Conservation (phyloP, 2,888 invertebrate genomes). For the Ellobium chinense region DNA sequence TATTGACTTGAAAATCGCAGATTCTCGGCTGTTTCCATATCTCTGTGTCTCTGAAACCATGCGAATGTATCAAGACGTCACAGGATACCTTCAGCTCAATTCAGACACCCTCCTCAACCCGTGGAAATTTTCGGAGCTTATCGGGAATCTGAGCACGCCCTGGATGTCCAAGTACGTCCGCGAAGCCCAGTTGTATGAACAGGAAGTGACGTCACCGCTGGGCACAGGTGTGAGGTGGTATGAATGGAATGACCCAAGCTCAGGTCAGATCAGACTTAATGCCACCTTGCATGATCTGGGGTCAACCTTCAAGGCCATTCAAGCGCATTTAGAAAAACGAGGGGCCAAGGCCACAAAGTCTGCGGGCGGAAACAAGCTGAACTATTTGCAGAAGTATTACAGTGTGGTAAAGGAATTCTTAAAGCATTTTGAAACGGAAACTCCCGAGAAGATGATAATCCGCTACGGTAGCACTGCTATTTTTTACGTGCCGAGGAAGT, state of each 20-base stretch:
- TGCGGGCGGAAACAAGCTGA: neutral
- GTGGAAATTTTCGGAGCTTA: neutral
- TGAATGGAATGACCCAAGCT: neutral
- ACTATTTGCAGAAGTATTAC: neutral
- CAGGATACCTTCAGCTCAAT: neutral
- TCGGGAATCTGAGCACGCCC: neutral
- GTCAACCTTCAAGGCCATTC: neutral
- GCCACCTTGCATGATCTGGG: neutral
- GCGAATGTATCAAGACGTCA: neutral
- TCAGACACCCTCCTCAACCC: slow-evolving; percentile 10
- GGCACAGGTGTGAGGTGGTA: neutral
- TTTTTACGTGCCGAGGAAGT: neutral
- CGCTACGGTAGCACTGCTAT: neutral
- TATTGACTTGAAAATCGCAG: neutral
- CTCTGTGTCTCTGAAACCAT: neutral
- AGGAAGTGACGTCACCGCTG: neutral
- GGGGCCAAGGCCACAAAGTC: no score
- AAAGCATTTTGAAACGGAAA: no score
- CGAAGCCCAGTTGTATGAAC: neutral
- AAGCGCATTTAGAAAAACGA: neutral
- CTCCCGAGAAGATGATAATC: no score
- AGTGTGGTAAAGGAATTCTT: neutral
- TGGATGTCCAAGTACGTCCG: neutral
- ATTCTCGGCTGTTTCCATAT: neutral
- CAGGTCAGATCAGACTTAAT: neutral